A percentile compares a stretch with the other conserved stretches of the same genome.
phyloP scores from a whole-genome alignment of 2,888 invertebrate genomes.

The Euspilapteryx auroguttella region DNA sequence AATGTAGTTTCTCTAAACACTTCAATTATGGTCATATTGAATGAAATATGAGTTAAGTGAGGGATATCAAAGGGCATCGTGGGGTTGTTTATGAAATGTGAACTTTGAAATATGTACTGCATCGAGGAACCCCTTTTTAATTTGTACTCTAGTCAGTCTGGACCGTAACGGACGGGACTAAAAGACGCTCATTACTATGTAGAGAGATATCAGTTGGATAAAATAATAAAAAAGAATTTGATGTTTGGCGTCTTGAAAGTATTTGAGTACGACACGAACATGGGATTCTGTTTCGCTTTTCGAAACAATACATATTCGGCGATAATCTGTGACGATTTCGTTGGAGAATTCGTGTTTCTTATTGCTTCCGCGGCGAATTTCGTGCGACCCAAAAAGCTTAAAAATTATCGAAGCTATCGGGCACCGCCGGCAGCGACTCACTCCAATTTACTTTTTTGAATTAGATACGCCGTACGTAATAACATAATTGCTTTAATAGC shows the following conservation, averaged over 20 bases:
- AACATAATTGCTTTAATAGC: slow-evolving; percentile 61
- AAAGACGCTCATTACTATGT: not conserved
- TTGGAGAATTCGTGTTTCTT: slow-evolving; percentile 53
- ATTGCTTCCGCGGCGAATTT: slow-evolving; percentile 61
- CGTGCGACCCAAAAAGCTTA: slow-evolving; percentile 56
- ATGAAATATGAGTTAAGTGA: slow-evolving; percentile 60
- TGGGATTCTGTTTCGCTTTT: too few species aligned
- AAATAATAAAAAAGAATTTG: too few species aligned
- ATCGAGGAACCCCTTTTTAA: slow-evolving; percentile 50
- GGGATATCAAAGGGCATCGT: slow-evolving; percentile 56
- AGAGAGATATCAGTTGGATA: not conserved
- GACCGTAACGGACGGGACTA: slow-evolving; percentile 41
- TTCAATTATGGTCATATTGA: slow-evolving; percentile 59
- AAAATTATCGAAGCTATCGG: slow-evolving; percentile 43
- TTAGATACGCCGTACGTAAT: slow-evolving; percentile 61
- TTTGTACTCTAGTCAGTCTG: slow-evolving; percentile 51
- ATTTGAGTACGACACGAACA: too few species aligned
- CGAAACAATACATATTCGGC: slow-evolving; percentile 21
- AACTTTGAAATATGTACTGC: slow-evolving; percentile 52
- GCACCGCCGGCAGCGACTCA: slow-evolving; percentile 55
- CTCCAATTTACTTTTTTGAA: slow-evolving; percentile 60
- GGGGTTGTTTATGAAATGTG: slow-evolving; percentile 50
- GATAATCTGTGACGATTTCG: slow-evolving; percentile 41
- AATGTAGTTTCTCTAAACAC: slow-evolving; percentile 25
- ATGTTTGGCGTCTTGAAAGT: too few species aligned